phyloP scores from a whole-genome alignment of 2,888 invertebrate species.

The Morpho achilles region DNA sequence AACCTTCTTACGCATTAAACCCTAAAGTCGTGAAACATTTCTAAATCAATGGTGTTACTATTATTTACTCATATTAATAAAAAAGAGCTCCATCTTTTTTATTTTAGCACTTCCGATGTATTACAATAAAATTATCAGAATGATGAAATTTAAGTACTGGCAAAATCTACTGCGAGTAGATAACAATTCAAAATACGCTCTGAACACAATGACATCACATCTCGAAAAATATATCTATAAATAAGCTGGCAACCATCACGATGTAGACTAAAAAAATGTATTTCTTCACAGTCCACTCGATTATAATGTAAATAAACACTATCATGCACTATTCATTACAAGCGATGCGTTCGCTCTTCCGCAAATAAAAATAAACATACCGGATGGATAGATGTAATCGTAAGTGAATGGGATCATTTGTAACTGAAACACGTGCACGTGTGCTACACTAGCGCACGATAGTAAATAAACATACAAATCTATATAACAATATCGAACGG shows the following conservation, averaged over 20 bases:
- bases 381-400: slow-evolving; percentile 41
- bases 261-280: slow-evolving; percentile 3
- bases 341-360: slow-evolving; percentile 41
- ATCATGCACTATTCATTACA: slow-evolving; percentile 27
- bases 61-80: too few relatives aligned
- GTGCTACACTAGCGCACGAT: slow-evolving; percentile 26
- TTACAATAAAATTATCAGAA: slow-evolving; percentile 2
- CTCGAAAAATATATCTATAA: slow-evolving; percentile 44
- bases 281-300: neutral
- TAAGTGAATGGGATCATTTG: slow-evolving; percentile 37
- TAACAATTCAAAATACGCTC: neutral
- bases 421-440: slow-evolving; percentile 36
- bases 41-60: too few relatives aligned
- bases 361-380: slow-evolving; percentile 52
- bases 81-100: too few relatives aligned
- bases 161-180: neutral
- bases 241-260: slow-evolving; percentile 49
- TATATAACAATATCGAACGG: too few relatives aligned
- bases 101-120: too few relatives aligned
- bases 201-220: slow-evolving; percentile 16
- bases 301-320: slow-evolving; percentile 38
- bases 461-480: slow-evolving; percentile 36
- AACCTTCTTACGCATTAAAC: too few relatives aligned
- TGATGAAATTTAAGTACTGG: neutral
- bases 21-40: too few relatives aligned